phyloP scores from a whole-genome alignment of 2,888 invertebrate genomes.

The Napeogenes inachia region DNA sequence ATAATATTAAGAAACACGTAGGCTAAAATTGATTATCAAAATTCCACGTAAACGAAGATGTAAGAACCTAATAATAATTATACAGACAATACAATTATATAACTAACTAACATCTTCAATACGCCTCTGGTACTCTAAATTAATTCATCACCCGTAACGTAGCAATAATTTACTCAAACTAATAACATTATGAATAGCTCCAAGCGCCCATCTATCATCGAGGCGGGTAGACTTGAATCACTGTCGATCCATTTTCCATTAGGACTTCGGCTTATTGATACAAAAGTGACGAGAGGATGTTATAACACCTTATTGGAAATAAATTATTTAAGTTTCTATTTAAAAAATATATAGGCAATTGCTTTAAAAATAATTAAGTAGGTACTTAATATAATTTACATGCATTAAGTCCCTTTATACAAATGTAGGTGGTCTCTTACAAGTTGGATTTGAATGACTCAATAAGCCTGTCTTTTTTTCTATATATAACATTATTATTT shows the following conservation, averaged over 20 bases:
- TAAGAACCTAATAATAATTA: too few relatives aligned
- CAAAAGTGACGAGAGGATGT: conserved; percentile 22
- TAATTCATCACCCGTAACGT: conserved; percentile 27
- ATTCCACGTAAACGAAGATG: too few relatives aligned
- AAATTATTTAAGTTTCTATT: background rate
- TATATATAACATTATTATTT: too few relatives aligned
- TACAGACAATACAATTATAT: conserved; percentile 4
- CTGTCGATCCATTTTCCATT: conserved; percentile 33
- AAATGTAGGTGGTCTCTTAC: too few relatives aligned
- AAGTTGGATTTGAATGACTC: too few relatives aligned
- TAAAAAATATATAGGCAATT: too few relatives aligned
- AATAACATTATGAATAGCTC: conserved; percentile 32
- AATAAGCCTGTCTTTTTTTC: too few relatives aligned
- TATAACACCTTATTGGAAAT: conserved; percentile 1
- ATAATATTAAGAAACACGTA: too few relatives aligned
- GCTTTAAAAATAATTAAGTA: too few relatives aligned
- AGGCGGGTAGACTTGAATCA: conserved; percentile 23
- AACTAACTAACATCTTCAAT: conserved; percentile 1
- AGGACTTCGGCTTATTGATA: conserved; percentile 30
- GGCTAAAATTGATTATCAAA: too few relatives aligned
- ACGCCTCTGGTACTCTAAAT: conserved; percentile 13
- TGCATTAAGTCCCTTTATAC: too few relatives aligned
- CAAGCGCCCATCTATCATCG: conserved; percentile 25
- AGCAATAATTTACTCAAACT: conserved; percentile 29
- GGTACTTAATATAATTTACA: too few relatives aligned